These are phyloP conservation scores for Calliphora vomitoria DNA, from an alignment of 2,888 invertebrate species.

Conservation along the genomic window DNA sequence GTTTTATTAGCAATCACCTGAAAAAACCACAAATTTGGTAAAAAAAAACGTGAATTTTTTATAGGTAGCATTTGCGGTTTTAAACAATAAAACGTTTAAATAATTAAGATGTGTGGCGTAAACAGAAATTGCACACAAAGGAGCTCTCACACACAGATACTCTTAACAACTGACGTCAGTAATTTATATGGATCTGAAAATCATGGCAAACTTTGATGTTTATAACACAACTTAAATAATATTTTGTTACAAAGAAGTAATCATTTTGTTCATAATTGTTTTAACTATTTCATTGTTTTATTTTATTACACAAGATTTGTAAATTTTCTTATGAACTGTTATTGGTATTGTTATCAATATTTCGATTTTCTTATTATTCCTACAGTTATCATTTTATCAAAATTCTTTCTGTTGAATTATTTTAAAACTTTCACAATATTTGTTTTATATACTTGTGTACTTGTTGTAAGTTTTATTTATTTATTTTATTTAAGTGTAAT, in stretches of 20 bases:
- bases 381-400: too few species aligned
- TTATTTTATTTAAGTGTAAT: background rate
- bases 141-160: background rate
- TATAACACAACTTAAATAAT: too few species aligned
- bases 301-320: background rate
- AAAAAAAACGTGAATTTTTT: slow-evolving; percentile 16
- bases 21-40: slow-evolving; percentile 24
- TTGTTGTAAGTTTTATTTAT: too few species aligned
- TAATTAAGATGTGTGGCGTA: slow-evolving; percentile 4
- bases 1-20: background rate
- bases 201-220: too few species aligned
- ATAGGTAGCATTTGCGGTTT: slow-evolving; percentile 12
- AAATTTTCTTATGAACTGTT: background rate
- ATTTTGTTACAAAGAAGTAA: too few species aligned
- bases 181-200: background rate
- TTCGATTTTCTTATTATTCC: too few species aligned
- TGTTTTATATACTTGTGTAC: too few species aligned
- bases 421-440: too few species aligned
- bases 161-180: slow-evolving; percentile 19
- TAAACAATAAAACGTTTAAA: background rate
- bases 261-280: background rate
- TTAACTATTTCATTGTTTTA: background rate
- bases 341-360: too few species aligned
- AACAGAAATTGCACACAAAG: background rate
- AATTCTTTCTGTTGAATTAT: too few species aligned